These are phyloP conservation scores for Aleiodes testaceus DNA, from an alignment of 2,888 invertebrate genomes.

Conservation along the genomic window DNA sequence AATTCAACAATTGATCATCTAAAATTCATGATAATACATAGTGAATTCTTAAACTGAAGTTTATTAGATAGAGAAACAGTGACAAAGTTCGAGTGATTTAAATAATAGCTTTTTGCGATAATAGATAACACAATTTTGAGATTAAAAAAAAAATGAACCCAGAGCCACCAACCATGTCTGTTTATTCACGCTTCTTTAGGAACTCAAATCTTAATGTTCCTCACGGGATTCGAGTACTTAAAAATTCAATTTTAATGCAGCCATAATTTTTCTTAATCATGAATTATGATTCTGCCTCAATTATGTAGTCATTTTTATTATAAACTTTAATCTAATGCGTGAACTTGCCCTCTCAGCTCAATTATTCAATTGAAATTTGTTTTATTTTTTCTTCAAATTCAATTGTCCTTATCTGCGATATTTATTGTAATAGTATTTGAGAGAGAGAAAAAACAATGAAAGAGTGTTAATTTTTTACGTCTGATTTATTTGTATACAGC, in stretches of 20 bases:
- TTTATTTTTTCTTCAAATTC: background rate
- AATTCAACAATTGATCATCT: conserved; percentile 20
- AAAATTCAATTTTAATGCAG: background rate
- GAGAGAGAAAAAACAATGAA: background rate
- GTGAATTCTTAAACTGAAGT: background rate
- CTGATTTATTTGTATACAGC: background rate
- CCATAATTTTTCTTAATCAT: background rate
- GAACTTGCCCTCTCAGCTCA: conserved; percentile 1
- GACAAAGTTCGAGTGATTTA: background rate
- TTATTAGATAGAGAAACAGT: conserved; percentile 18
- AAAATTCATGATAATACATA: conserved; percentile 7
- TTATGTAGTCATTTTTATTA: background rate
- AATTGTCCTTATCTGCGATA: conserved; percentile 33
- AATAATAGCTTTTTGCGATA: background rate
- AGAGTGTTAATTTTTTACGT: too few species aligned
- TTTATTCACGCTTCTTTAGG: background rate
- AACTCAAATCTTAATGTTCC: background rate
- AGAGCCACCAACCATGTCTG: conserved; percentile 11
- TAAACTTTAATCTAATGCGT: background rate
- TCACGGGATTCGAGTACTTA: background rate
- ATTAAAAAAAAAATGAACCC: background rate
- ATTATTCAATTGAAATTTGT: background rate
- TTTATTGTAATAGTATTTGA: conserved; percentile 22
- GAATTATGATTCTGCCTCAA: background rate
- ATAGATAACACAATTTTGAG: background rate